These are phyloP conservation scores for Megastigmus dorsalis DNA, from an alignment of 2,888 invertebrate genomes.

Conservation along the genomic window DNA sequence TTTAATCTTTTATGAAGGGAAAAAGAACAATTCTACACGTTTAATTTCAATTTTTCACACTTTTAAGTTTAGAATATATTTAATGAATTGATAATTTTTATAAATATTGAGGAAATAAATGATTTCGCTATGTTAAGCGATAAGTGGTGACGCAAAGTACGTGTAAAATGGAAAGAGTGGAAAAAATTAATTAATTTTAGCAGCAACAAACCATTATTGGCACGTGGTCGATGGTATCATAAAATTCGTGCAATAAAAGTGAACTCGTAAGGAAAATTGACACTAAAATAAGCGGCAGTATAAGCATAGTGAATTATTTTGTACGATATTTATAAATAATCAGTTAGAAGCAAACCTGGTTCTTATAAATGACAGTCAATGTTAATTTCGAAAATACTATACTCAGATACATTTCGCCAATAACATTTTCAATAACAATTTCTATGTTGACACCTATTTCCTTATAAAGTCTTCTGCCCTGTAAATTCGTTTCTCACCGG, in stretches of 20 bases:
- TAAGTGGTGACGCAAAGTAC: too few relatives aligned
- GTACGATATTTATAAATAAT: neutral
- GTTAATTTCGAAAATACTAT: constrained; percentile 18
- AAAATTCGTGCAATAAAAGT: neutral
- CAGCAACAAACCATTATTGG: neutral
- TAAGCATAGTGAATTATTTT: too few relatives aligned
- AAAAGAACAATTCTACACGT: neutral
- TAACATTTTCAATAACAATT: constrained; percentile 38
- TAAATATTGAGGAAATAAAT: too few relatives aligned
- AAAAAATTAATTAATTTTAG: neutral
- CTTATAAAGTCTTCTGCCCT: constrained; percentile 26
- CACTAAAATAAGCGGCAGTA: too few relatives aligned
- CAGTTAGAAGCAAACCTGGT: constrained; percentile 3
- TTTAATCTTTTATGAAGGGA: neutral
- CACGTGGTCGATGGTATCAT: neutral
- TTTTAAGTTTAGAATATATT: too few relatives aligned
- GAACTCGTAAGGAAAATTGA: neutral
- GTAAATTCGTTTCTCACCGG: neutral
- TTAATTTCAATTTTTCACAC: too few relatives aligned
- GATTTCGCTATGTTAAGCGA: too few relatives aligned
- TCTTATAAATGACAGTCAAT: constrained; percentile 4
- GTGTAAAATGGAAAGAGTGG: too few relatives aligned
- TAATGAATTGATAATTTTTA: too few relatives aligned
- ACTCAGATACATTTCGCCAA: constrained; percentile 31
- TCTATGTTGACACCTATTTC: constrained; percentile 28